Evolutionary conservation across 2,888 invertebrate species (phyloP).

Genomic region (Dusona sp.): DNA sequence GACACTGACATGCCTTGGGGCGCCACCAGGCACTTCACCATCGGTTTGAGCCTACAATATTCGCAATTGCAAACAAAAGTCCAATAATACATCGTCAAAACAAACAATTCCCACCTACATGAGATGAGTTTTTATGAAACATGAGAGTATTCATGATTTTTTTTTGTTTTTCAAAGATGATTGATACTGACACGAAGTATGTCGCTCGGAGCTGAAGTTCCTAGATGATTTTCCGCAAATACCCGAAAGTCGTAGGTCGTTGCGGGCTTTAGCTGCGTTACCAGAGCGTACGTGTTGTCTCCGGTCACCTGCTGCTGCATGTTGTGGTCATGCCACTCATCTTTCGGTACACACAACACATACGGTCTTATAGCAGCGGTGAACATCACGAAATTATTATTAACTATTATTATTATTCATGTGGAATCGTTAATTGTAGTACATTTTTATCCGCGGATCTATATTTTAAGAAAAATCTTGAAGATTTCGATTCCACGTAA

Average conservation of each 20-base stretch:
- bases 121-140: slow-evolving; percentile 48
- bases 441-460: background rate
- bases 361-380: slow-evolving; percentile 62
- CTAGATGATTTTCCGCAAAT: slow-evolving; percentile 88
- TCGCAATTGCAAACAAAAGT: slow-evolving; percentile 66
- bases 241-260: slow-evolving; percentile 87
- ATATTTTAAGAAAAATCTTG: background rate
- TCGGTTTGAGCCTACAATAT: slow-evolving; percentile 85
- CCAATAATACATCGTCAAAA: slow-evolving; percentile 20
- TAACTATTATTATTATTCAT: slow-evolving; percentile 10
- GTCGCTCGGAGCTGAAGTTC: slow-evolving; percentile 87
- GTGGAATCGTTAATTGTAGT: background rate
- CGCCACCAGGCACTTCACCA: slow-evolving; percentile 89
- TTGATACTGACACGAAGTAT: slow-evolving; percentile 85
- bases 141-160: slow-evolving; percentile 45
- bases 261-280: slow-evolving; percentile 87
- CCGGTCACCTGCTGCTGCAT: slow-evolving; percentile 86
- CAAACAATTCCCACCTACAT: slow-evolving; percentile 32
- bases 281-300: slow-evolving; percentile 86
- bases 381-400: slow-evolving; percentile 32
- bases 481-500: background rate
- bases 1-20: slow-evolving; percentile 89
- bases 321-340: slow-evolving; percentile 87
- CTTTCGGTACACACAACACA: slow-evolving; percentile 81
- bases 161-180: slow-evolving; percentile 63